These are phyloP conservation scores for Periophthalmus magnuspinnatus DNA, from an alignment of 2,797 vertebrate genomes.

Conservation along the genomic window DNA sequence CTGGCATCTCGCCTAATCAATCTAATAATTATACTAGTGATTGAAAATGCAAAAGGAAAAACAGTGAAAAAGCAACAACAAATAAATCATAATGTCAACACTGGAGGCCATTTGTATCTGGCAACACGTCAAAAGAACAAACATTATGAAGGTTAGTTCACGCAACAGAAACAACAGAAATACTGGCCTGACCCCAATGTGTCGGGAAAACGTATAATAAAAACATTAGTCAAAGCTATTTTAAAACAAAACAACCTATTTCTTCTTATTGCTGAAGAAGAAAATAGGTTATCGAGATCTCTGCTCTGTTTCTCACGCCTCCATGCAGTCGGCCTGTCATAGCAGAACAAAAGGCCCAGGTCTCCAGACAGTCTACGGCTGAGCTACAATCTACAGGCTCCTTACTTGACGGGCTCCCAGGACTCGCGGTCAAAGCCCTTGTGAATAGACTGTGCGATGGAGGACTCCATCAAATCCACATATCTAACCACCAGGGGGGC, in stretches of 20 bases:
- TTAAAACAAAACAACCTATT: slow-evolving; percentile 60
- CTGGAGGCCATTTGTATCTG: slow-evolving; percentile 60
- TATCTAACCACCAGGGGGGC: slow-evolving; percentile 99
- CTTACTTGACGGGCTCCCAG: slow-evolving; percentile 99
- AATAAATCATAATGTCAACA: slow-evolving; percentile 69
- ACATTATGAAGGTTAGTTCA: slow-evolving; percentile 70
- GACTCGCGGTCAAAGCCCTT: slow-evolving; percentile 99
- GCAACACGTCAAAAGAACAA: slow-evolving; percentile 60
- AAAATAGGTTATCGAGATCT: slow-evolving; percentile 58
- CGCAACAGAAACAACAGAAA: slow-evolving; percentile 67
- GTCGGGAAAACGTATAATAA: slow-evolving; percentile 41
- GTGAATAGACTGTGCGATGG: slow-evolving; percentile 99
- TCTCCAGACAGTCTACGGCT: slow-evolving; percentile 55
- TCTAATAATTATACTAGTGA: slow-evolving; percentile 26
- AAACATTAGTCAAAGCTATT: slow-evolving; percentile 61
- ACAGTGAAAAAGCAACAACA: slow-evolving; percentile 44
- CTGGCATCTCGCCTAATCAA: slow-evolving; percentile 22
- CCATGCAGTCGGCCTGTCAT: slow-evolving; percentile 49
- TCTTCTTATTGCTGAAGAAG: slow-evolving; percentile 35
- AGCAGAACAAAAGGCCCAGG: slow-evolving; percentile 54
- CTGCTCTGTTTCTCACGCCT: slow-evolving; percentile 54
- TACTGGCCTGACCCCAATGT: slow-evolving; percentile 58
- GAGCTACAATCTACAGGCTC: slow-evolving; percentile 73
- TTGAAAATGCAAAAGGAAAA: slow-evolving; percentile 45
- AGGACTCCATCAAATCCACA: slow-evolving; percentile 99